phyloP scores from a whole-genome alignment of 2,888 invertebrate genomes.

The Euphydryas editha region DNA sequence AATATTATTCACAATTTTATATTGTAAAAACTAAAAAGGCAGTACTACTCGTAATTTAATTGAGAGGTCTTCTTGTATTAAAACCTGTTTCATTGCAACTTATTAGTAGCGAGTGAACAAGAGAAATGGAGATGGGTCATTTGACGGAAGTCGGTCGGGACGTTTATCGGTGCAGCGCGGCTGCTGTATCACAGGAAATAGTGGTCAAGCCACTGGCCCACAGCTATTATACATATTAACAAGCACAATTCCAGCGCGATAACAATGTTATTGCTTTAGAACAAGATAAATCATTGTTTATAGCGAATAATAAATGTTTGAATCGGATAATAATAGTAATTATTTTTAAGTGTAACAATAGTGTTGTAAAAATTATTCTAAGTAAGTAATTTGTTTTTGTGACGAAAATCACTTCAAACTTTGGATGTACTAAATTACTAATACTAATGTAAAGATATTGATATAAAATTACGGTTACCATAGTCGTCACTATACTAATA shows the following conservation, averaged over 20 bases:
- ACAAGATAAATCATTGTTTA: constrained; percentile 43
- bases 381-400: too few relatives aligned
- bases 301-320: constrained; percentile 18
- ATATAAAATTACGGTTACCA: background rate
- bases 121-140: constrained; percentile 39
- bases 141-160: constrained; percentile 48
- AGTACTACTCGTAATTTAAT: too few relatives aligned
- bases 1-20: too few relatives aligned
- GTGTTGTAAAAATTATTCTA: too few relatives aligned
- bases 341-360: background rate
- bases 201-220: constrained; percentile 57
- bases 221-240: constrained; percentile 54
- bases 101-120: constrained; percentile 11
- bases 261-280: constrained; percentile 50
- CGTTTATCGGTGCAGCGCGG: constrained; percentile 59
- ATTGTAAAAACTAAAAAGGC: too few relatives aligned
- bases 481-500: background rate
- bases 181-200: constrained; percentile 68
- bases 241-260: constrained; percentile 45
- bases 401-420: too few relatives aligned
- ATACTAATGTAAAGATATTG: background rate
- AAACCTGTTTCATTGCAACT: background rate
- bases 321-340: background rate
- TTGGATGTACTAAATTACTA: background rate
- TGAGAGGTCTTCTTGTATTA: too few relatives aligned